Percentiles rank a stretch among this genome's conserved stretches.
Evolutionary conservation across 1,140 invertebrate species (phyloP).

Genomic region (Neomicropteryx cornuta): DNA sequence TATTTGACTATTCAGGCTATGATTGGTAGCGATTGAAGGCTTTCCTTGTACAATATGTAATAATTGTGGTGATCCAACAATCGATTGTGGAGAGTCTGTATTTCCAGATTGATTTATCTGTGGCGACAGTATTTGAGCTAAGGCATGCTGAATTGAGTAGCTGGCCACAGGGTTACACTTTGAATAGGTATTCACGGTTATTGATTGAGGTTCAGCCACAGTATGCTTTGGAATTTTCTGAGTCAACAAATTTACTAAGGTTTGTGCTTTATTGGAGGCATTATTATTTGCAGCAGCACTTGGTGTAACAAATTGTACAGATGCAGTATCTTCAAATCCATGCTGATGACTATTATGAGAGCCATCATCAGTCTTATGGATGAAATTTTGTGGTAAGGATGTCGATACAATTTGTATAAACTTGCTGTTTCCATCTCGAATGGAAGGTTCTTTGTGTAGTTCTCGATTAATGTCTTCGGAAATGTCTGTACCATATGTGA

Average conservation of each 20-base stretch:
- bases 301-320: constrained; percentile 25
- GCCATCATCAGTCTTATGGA: constrained; percentile 20
- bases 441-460: constrained; percentile 33
- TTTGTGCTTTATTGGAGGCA: constrained; percentile 16
- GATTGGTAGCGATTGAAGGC: constrained; percentile 18
- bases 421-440: constrained; percentile 23
- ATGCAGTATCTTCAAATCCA: constrained; percentile 32
- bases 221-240: constrained; percentile 24
- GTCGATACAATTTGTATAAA: constrained; percentile 8
- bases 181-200: constrained; percentile 22
- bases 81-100: constrained; percentile 17
- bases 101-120: constrained; percentile 32
- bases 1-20: constrained; percentile 28
- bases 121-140: constrained; percentile 35
- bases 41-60: constrained; percentile 39
- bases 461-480: too few relatives aligned
- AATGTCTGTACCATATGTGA: too few relatives aligned
- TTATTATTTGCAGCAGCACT: constrained; percentile 20
- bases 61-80: constrained; percentile 27
- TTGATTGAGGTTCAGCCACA: constrained; percentile 14
- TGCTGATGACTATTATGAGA: constrained; percentile 30
- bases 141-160: constrained; percentile 34
- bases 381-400: constrained; percentile 7
- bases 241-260: constrained; percentile 26
- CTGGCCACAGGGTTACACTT: constrained; percentile 30